Conservation (phyloP, 2,888 invertebrate species). For the Eueremaeus valkanovi region DNA sequence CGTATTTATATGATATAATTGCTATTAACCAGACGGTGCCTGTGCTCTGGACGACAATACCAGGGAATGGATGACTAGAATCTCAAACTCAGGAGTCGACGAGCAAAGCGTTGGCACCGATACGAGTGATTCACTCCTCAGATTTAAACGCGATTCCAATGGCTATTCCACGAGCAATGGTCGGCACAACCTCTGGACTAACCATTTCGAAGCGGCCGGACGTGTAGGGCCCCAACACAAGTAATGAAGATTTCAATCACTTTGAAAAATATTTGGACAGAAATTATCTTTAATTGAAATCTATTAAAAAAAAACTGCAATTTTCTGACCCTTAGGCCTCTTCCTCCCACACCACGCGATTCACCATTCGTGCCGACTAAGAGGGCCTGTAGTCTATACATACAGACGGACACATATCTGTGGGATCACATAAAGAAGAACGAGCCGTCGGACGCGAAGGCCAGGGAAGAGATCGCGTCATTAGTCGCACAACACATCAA, state of each 20-base stretch:
- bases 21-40: conserved; percentile 58
- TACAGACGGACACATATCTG: conserved; percentile 96
- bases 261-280: neutral
- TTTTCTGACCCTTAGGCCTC: conserved; percentile 14
- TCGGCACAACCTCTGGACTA: conserved; percentile 25
- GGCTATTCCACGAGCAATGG: neutral
- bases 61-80: conserved; percentile 84
- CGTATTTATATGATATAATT: neutral
- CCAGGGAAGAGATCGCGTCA: conserved; percentile 92
- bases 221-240: conserved; percentile 24
- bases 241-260: conserved; percentile 27
- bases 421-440: conserved; percentile 79
- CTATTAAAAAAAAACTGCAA: too few relatives aligned
- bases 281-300: conserved; percentile 2
- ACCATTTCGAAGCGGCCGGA: conserved; percentile 34
- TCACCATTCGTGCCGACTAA: conserved; percentile 52
- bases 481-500: conserved; percentile 97
- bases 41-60: conserved; percentile 84
- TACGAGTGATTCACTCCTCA: neutral
- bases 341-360: neutral
- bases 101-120: conserved; percentile 43
- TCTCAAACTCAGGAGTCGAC: conserved; percentile 62
- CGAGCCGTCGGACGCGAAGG: conserved; percentile 65
- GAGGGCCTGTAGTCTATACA: conserved; percentile 89
- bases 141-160: conserved; percentile 29